Evolutionary conservation across 2,797 vertebrate species (phyloP).

Genomic region (Jordanella pulchra): DNA sequence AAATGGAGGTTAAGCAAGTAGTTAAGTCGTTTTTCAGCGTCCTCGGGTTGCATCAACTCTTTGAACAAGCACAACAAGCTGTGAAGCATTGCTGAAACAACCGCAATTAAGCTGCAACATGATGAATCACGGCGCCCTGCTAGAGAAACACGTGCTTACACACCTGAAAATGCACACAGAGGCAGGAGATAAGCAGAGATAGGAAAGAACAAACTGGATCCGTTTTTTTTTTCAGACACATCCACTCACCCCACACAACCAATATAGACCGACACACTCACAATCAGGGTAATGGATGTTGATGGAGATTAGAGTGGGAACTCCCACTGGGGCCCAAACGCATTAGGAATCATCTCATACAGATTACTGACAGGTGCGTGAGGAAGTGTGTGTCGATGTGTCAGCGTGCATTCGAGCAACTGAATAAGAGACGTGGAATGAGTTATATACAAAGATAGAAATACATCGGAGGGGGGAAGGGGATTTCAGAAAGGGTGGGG

Average conservation of each 20-base stretch:
- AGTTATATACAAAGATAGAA: constrained; percentile 60
- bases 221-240: constrained; percentile 22
- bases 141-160: constrained; percentile 15
- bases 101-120: constrained; percentile 5
- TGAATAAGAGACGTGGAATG: constrained; percentile 64
- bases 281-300: constrained; percentile 78
- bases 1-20: background rate
- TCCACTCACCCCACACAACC: constrained; percentile 9
- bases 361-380: constrained; percentile 76
- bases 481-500: constrained; percentile 19
- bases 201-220: constrained; percentile 22
- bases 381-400: constrained; percentile 45
- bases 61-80: constrained; percentile 32
- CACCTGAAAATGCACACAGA: constrained; percentile 36
- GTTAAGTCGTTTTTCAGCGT: background rate
- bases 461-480: constrained; percentile 9
- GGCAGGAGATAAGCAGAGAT: background rate
- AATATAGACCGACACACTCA: constrained; percentile 54
- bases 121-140: constrained; percentile 20
- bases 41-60: constrained; percentile 17
- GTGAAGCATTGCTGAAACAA: constrained; percentile 12
- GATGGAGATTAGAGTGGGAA: constrained; percentile 79
- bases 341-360: constrained; percentile 79
- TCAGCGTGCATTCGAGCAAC: constrained; percentile 43
- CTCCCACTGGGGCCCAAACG: constrained; percentile 72